Conservation (phyloP, 1,140 invertebrate species). For the Oncopeltus fasciatus region DNA sequence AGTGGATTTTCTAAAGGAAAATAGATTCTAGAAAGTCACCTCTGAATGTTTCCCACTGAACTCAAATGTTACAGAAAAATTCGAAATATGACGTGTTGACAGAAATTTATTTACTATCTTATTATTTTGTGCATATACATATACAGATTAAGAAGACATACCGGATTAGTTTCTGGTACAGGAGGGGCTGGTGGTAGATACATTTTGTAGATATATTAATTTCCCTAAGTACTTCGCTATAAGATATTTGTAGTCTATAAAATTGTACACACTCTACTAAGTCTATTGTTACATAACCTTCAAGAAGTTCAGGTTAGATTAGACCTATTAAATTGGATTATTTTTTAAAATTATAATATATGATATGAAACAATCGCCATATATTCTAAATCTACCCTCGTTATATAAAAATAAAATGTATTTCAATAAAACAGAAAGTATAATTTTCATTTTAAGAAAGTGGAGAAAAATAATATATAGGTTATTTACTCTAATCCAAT, state of each 20-base stretch:
- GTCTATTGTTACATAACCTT: not conserved
- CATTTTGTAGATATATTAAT: not conserved
- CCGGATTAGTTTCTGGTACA: not conserved
- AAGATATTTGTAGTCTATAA: not conserved
- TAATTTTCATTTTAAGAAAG: too few species aligned
- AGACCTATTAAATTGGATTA: not conserved
- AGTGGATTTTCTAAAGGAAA: too few species aligned
- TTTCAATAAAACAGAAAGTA: too few species aligned
- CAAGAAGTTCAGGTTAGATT: not conserved
- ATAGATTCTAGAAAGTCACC: not conserved
- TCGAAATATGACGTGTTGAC: not conserved
- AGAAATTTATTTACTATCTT: not conserved
- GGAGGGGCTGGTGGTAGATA: not conserved
- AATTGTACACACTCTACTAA: not conserved
- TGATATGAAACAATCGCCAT: too few species aligned
- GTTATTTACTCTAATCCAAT: too few species aligned
- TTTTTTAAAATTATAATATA: not conserved
- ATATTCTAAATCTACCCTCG: too few species aligned
- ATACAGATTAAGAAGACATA: not conserved
- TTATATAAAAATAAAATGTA: too few species aligned
- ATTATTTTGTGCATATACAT: not conserved
- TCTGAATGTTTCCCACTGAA: not conserved
- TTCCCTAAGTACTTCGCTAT: not conserved
- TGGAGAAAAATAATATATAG: too few species aligned
- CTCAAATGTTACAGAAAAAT: not conserved